Percentiles rank a stretch among this genome's conserved stretches.
Conservation (phyloP, 35 echinoderm and acorn worm species). For the Ophioderma brevispina region DNA sequence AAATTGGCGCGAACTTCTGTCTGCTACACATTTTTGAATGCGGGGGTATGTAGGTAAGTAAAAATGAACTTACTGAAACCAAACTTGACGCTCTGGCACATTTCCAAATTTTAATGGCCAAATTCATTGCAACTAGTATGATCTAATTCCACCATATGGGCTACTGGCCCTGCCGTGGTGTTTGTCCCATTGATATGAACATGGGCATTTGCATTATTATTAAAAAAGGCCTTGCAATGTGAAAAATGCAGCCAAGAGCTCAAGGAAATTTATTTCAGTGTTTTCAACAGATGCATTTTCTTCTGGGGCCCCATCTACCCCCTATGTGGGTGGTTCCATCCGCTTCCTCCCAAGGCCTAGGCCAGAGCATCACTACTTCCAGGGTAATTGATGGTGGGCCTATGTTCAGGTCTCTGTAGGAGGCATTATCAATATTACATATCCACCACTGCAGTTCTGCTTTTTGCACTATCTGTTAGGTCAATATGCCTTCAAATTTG, state of each 20-base stretch:
- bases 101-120: background rate
- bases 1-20: no score
- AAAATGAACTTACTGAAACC: no score
- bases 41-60: no score
- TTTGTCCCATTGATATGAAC: constrained; percentile 42
- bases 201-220: constrained; percentile 29
- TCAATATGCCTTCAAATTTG: constrained; percentile 50
- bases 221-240: constrained; percentile 53
- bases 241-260: constrained; percentile 42
- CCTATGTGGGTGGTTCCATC: constrained; percentile 40
- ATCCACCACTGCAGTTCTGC: constrained; percentile 69
- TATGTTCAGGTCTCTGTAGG: background rate
- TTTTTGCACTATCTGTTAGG: constrained; percentile 38
- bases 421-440: constrained; percentile 10
- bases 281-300: background rate
- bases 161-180: constrained; percentile 63
- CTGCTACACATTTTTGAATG: no score
- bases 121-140: constrained; percentile 43
- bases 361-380: constrained; percentile 49
- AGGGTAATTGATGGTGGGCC: constrained; percentile 25
- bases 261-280: constrained; percentile 61
- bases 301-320: constrained; percentile 53
- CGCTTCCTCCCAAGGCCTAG: constrained; percentile 64
- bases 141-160: constrained; percentile 52
- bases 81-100: no score